Base-by-base conservation (phyloP, 2,888 invertebrate genomes). In the Drosophila antonietae region DNA sequence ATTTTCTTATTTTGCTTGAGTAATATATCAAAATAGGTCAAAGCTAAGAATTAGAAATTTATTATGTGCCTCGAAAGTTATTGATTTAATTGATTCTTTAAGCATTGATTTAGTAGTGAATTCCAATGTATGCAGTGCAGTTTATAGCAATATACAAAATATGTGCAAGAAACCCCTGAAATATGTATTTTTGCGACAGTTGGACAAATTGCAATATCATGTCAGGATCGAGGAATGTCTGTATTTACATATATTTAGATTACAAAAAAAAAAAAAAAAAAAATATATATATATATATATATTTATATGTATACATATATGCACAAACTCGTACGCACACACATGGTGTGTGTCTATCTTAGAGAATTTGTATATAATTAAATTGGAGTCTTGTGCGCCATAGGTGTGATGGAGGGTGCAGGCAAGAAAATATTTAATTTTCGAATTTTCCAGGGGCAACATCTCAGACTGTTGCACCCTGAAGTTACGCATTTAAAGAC, bases 351-450 rank as follows among this genome's bases (percentile, higher is more conserved):
- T 55, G 52, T 51, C 57, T 47, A 64, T 49, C 68, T 69, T 61
- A 70, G 57, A 71, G 68, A 20, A 2, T n/a, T n/a, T n/a, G n/a
- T n/a, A n/a, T n/a, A n/a, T n/a, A n/a, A n/a, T n/a, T n/a, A 79
- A 83, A 80, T 53, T 77, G 74, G 76, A 73, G 74, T 59, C 73
- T 70, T 81, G 74, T 68, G 74, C 4, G 18, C 53, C 55, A 65
- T 69, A 51, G 52, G 39, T 56, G 35, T 39, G 43, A 33, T 39
- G 18, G 31, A 49, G n/a, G 52, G 33, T 68, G 46, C 44, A 37
- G 41, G 57, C 23, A 44, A 44, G 23, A 31, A 18, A 39, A 53
- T 10, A 41, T 15, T 20, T 63, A 18, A 35, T 31, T 41, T 31
- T 15, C 49, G 49, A 33, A 68, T 55, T 55, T 44, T 15, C 47